Evolutionary conservation across 2,888 invertebrate species (phyloP).

Genomic region (Drosophila barbarae): DNA sequence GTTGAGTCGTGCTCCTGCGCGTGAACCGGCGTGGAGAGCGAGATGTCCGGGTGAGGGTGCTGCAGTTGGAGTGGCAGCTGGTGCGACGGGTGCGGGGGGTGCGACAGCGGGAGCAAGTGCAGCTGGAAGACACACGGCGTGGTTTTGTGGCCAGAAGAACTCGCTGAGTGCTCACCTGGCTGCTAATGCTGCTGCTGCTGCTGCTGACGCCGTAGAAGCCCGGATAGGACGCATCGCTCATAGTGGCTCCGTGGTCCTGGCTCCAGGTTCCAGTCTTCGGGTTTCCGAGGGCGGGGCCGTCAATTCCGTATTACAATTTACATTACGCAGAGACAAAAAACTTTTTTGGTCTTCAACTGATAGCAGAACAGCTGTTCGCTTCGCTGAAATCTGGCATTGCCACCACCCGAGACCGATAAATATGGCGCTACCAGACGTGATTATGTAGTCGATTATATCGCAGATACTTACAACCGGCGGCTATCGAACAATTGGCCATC

Average conservation of each 20-base stretch:
- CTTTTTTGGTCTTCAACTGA: constrained; percentile 45
- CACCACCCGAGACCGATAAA: no score
- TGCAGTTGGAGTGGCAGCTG: constrained; percentile 26
- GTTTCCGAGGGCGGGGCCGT: constrained; percentile 8
- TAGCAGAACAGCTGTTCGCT: constrained; percentile 16
- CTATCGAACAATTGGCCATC: not conserved
- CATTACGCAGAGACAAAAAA: constrained; percentile 40
- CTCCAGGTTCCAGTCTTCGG: constrained; percentile 34
- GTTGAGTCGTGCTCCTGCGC: constrained; percentile 58
- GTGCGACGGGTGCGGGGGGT: constrained; percentile 27
- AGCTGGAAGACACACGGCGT: constrained; percentile 42
- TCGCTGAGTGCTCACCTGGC: constrained; percentile 27
- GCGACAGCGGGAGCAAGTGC: constrained; percentile 28
- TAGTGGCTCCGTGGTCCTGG: constrained; percentile 49
- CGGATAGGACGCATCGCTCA: constrained; percentile 73
- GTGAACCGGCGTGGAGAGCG: constrained; percentile 65
- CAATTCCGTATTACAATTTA: constrained; percentile 56
- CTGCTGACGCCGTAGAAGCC: constrained; percentile 65
- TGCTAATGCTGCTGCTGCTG: constrained; percentile 47
- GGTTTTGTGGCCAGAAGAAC: constrained; percentile 21
- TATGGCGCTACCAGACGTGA: no score
- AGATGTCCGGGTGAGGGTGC: constrained; percentile 38
- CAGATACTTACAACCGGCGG: not conserved
- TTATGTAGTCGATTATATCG: not conserved
- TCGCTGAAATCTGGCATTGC: no score